A percentile compares a stretch with the other conserved stretches of the same genome.
phyloP scores from a whole-genome alignment of 2,888 invertebrate species.

The Tipula lateralis region DNA sequence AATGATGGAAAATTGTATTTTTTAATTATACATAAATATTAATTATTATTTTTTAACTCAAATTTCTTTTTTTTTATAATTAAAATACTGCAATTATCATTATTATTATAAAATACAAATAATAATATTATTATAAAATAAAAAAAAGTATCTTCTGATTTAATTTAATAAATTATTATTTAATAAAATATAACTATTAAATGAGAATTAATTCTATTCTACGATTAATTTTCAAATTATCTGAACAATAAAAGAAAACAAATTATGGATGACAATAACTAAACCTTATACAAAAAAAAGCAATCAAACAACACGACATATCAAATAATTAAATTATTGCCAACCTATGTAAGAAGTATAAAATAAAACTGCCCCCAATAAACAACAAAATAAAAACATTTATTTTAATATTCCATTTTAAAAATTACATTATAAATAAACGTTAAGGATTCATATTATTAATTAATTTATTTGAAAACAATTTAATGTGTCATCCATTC shows the following conservation, averaged over 20 bases:
- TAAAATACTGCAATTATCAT: neutral
- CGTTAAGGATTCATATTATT: neutral
- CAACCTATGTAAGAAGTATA: neutral
- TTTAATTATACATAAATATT: slow-evolving; percentile 9
- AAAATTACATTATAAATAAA: neutral
- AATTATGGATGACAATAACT: neutral
- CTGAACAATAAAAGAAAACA: neutral
- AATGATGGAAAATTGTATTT: neutral
- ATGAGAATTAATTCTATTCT: neutral
- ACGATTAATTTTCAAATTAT: neutral
- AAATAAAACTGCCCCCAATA: neutral
- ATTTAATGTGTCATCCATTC: neutral
- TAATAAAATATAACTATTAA: neutral
- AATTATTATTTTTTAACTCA: slow-evolving; percentile 26
- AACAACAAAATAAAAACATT: neutral
- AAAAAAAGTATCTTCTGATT: neutral
- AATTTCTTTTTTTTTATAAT: neutral
- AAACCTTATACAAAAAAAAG: neutral
- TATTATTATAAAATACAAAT: slow-evolving; percentile 27
- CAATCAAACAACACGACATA: slow-evolving; percentile 1
- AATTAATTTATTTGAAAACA: neutral
- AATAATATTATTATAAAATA: neutral
- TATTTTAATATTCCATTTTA: neutral
- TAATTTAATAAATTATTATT: slow-evolving; percentile 24
- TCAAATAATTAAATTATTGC: slow-evolving; percentile 8